Conservation (phyloP, 2,113 vertebrate species). For the Crotophaga sulcirostris region DNA sequence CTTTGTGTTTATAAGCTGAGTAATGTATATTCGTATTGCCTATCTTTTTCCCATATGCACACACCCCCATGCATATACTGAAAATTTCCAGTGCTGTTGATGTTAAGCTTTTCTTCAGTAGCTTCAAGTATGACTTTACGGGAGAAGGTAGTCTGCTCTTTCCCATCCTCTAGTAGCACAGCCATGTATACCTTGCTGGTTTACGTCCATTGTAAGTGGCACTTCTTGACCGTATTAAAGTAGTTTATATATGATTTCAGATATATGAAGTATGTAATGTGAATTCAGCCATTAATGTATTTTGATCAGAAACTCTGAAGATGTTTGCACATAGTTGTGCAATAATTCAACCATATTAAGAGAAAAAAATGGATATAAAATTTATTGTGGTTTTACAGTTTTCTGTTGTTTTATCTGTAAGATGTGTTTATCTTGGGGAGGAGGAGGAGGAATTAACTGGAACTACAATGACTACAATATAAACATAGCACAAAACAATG, state of each 20-base stretch:
- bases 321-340: neutral
- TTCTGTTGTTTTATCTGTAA: neutral
- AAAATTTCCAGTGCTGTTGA: neutral
- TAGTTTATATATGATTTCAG: neutral
- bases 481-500: neutral
- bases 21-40: neutral
- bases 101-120: neutral
- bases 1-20: neutral
- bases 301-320: neutral
- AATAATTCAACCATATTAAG: neutral
- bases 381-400: neutral
- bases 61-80: neutral
- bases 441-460: neutral
- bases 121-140: neutral
- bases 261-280: neutral
- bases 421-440: neutral
- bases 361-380: neutral
- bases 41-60: neutral
- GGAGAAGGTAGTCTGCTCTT: neutral
- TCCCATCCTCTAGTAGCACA: neutral
- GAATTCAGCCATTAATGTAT: neutral
- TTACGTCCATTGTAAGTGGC: neutral
- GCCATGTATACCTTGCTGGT: neutral
- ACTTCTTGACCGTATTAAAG: neutral
- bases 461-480: neutral